Base-by-base conservation (phyloP, 2,888 invertebrate species). In the Diarsia brunnea region DNA sequence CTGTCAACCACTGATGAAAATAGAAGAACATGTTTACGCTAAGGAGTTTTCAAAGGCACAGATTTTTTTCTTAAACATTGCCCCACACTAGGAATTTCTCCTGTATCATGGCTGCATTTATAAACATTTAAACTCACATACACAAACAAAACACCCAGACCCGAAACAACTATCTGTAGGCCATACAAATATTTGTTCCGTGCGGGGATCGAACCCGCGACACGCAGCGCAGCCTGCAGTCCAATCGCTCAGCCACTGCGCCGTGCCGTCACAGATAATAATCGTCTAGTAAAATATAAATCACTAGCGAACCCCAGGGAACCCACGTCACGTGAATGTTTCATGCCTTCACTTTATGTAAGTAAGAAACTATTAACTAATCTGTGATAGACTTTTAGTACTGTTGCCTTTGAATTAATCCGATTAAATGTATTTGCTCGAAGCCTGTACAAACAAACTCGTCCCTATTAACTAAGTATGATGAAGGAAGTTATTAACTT, bases 401-500 rank as follows among this genome's bases (percentile, higher is more conserved):
- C 55, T 68, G 63, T 66, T 51, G 49, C 68, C 31, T 73, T 61
- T 47, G 65, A 73, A 67, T 72, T 83, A 70, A 79, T 74, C 68
- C 71, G 80, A 79, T 74, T 69, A 79, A 73, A 65, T 71, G 53
- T 79, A 69, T 60, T 61, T 70, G 65, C 69, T 69, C 45, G 38
- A 70, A 69, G 31, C 60, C 58, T 81, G 53, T 60, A 69, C 60
- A 63, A 74, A 69, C 73, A 75, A 73, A 73, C 69, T 69, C 61
- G 61, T 69, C n/a, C 61, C 51, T 68, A 63, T 67, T 63, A 72
- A 75, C 60, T 65, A 58, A 75, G 65, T 70, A 71, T 80, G 84
- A 84, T 73, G 61, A 68, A 84, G 85, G 82, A 70, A 81, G 71
- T 74, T 77, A 84, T 73, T 81, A 81, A 68, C 12, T 67, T 81